Percentiles rank a stretch among this genome's conserved stretches.
phyloP scores from a whole-genome alignment of 1,140 invertebrate genomes.

The Atta texana region DNA sequence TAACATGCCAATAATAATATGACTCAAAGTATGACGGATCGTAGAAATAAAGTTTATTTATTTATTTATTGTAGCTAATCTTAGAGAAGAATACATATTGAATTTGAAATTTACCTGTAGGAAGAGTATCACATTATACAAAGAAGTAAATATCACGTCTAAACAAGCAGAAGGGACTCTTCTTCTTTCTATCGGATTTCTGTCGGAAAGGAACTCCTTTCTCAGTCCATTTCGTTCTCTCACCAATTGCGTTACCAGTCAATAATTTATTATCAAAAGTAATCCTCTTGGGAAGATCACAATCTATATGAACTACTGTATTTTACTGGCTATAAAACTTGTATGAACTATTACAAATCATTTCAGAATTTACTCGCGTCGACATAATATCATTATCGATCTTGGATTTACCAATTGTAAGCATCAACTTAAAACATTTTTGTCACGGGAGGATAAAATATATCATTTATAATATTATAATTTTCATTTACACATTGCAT shows the following conservation, averaged over 20 bases:
- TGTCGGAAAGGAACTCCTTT: constrained; percentile 37
- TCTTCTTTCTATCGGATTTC: constrained; percentile 40
- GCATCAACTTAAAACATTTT: background rate
- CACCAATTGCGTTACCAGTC: constrained; percentile 53
- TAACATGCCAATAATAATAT: background rate
- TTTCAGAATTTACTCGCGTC: background rate
- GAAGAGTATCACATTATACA: background rate
- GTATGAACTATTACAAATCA: constrained; percentile 10
- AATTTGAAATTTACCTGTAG: background rate
- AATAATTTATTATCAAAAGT: constrained; percentile 36
- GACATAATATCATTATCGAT: background rate
- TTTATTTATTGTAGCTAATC: background rate
- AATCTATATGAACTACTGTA: background rate
- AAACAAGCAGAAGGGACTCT: background rate
- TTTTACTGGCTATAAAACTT: constrained; percentile 4
- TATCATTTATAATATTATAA: constrained; percentile 12
- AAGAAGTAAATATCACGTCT: constrained; percentile 39
- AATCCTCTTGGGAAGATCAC: background rate
- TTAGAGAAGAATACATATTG: background rate
- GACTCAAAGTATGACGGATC: background rate
- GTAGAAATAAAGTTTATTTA: background rate
- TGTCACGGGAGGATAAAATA: background rate
- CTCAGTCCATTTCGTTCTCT: constrained; percentile 58
- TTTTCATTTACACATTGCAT: background rate
- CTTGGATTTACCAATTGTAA: background rate